Evolutionary conservation across 2,797 vertebrate genomes (phyloP).

Genomic region (Sebastes jordani): DNA sequence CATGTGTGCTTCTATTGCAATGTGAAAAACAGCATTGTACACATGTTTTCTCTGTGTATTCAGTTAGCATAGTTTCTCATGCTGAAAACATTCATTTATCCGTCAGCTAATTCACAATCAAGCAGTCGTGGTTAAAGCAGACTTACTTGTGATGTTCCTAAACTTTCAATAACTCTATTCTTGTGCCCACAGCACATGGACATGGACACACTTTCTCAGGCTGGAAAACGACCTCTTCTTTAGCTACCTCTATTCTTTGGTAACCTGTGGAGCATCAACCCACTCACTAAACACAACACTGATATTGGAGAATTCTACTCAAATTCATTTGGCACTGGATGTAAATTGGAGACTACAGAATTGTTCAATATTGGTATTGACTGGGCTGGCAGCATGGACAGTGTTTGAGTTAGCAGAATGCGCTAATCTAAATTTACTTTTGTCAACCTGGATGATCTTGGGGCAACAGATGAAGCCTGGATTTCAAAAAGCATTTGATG

Average conservation of each 20-base stretch:
- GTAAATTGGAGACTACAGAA: neutral
- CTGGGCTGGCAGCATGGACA: conserved; percentile 27
- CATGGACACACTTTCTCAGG: neutral
- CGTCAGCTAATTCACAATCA: neutral
- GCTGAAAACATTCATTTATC: neutral
- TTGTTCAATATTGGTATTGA: conserved; percentile 19
- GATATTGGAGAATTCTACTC: conserved; percentile 23
- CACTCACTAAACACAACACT: conserved; percentile 32
- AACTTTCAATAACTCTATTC: neutral
- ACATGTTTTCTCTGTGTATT: neutral
- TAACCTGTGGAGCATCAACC: conserved; percentile 3
- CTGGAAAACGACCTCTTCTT: neutral
- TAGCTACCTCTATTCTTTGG: neutral
- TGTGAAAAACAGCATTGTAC: neutral
- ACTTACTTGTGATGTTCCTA: conserved; percentile 2
- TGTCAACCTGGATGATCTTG: neutral
- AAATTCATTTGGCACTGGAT: neutral
- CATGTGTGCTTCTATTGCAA: neutral
- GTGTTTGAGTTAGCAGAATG: neutral
- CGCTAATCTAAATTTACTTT: neutral
- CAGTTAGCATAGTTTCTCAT: neutral
- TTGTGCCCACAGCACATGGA: neutral
- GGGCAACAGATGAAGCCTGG: neutral
- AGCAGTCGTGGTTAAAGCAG: conserved; percentile 25
- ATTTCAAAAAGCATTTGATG: neutral